Evolutionary conservation across 2,888 invertebrate genomes (phyloP), one percentile per base, ranked within the genome.

Genomic region (Coleophora flavipennella): DNA sequence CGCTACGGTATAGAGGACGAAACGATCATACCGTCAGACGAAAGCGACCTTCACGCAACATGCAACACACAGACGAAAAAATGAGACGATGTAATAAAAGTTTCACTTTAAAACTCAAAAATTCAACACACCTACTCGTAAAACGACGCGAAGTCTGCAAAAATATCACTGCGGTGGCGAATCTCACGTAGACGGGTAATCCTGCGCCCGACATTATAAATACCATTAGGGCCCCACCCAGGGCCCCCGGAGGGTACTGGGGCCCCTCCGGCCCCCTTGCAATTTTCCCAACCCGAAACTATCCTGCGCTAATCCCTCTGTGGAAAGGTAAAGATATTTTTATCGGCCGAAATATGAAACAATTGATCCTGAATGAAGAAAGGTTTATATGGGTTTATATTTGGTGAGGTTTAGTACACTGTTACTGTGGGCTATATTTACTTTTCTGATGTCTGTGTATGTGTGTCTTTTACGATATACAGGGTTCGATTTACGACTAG

Each of bases 241-340:
- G 11, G 35, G 34, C 36, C 38, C 33, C 31, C 11, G 36, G 33
- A 35, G 38, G 36, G 37, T 37, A 33, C 14, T 14, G 39, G 43
- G 38, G 29, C 35, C 35, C 38, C 33, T 35, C 33, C 39, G 34
- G 39, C 65, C 63, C 55, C 54, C 62, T 62, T 53, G 62, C 67
- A 67, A 70, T 67, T 68, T 64, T 59, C 62, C 61, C 59, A 55
- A 57, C 59, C 69, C 61, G 46, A 57, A 77, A 79, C 78, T 80
- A 78, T 72, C 61, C 67, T 58, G 57, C 60, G 65, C 66, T 80
- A 78, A 79, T 78, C 76, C 78, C 62, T 44, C 53, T 42, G 53
- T 54, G 61, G 50, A 51, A 57, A 63, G 56, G 65, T 63, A 62
- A 61, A 58, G 60, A 70, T 55, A 51, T 68, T 68, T 71, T 73